phyloP scores from a whole-genome alignment of 2,113 vertebrate genomes.

The Amphiprion percula region DNA sequence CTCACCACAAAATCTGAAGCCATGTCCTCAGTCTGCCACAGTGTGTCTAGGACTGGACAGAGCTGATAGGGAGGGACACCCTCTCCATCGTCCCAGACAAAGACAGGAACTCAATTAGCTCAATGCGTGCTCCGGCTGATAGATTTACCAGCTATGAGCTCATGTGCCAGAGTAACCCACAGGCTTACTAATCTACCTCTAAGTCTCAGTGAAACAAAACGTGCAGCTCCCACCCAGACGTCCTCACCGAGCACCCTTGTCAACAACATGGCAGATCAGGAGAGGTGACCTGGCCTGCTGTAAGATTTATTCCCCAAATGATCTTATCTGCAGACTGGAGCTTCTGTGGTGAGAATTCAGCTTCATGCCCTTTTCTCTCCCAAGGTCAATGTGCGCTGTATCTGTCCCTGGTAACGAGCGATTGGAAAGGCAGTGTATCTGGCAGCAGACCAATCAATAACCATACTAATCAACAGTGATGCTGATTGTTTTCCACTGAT shows the following conservation, averaged over 20 bases:
- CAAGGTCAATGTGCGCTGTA: conserved; percentile 76
- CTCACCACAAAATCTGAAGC: conserved; percentile 49
- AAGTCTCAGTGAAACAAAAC: conserved; percentile 40
- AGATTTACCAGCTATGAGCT: conserved; percentile 87
- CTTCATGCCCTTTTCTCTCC: conserved; percentile 61
- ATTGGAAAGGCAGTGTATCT: conserved; percentile 71
- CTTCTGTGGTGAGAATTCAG: conserved; percentile 34
- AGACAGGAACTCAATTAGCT: conserved; percentile 85
- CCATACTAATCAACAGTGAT: conserved; percentile 79
- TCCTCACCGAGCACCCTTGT: conserved; percentile 35
- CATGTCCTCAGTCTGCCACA: conserved; percentile 40
- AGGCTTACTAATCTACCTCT: conserved; percentile 43
- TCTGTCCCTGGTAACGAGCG: conserved; percentile 71
- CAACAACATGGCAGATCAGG: conserved; percentile 25
- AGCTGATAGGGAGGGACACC: conserved; percentile 67
- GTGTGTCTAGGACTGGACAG: conserved; percentile 58
- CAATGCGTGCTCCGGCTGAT: conserved; percentile 71
- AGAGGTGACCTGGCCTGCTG: conserved; percentile 15
- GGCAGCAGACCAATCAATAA: conserved; percentile 84
- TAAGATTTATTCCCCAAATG: conserved; percentile 34
- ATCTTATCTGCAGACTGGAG: conserved; percentile 21
- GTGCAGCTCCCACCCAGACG: conserved; percentile 20
- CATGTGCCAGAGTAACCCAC: conserved; percentile 71
- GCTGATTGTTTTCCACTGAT: conserved; percentile 81
- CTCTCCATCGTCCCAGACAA: conserved; percentile 80